Evolutionary conservation across 2,888 invertebrate species (phyloP), one percentile per base, ranked within the genome.

Genomic region (Chrysotoxum bicinctum): DNA sequence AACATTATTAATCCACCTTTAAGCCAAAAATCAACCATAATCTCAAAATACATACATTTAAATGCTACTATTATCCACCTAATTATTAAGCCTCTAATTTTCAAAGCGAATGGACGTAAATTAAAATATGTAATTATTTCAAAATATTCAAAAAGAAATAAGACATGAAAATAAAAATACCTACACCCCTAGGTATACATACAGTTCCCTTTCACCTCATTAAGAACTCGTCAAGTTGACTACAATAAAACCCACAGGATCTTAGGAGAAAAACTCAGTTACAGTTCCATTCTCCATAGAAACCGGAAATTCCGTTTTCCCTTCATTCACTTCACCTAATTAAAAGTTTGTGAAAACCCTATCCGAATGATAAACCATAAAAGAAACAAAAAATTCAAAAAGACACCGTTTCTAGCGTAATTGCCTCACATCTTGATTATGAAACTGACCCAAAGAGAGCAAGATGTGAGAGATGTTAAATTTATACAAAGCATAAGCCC

Each of bases 281-380:
- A 37, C 6, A 26, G 43, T 62, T 43, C n/a, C 66, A 69, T 45
- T 52, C 37, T n/a, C 12, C 2, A 68, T 23, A 62, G 72, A 76
- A 48, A 68, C 85, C 72, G 72, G 80, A 80, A 75, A 48, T 76
- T 85, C 76, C 76, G 50, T 76, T 68, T 80, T 80, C 80, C 69
- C 60, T 80, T 80, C 72, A 69, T 76, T 85, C 75, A 72, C 52
- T 85, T 80, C 19, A 60, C 72, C 76, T 76, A 80, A 85, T 85
- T 85, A 85, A 85, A 85, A 85, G 68, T 85, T 85, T 32, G 5
- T 26, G 48, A 60, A 78, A 80, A 37, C 54, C 68, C 56, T n/a
- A 19, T 52, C 37, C 43, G 62, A 72, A 80, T 76, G 80, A 76
- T 66, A 68, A 45, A n/a, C 23, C 66, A 30, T 6, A 52, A 58